Conservation (phyloP, 2,888 invertebrate species). For the Dicyrtoma fusca region DNA sequence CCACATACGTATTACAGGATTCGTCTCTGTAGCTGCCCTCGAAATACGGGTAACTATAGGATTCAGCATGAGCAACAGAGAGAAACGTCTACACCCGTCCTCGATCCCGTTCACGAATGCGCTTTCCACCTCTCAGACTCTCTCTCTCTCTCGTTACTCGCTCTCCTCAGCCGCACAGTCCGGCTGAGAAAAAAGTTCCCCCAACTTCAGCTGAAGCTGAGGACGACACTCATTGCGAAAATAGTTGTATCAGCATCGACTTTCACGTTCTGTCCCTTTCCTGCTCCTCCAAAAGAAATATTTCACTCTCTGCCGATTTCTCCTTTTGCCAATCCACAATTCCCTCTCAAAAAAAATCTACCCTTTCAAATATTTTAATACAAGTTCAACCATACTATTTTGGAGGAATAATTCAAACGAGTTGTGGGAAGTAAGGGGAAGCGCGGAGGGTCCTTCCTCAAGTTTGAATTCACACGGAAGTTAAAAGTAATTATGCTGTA, state of each 20-base stretch:
- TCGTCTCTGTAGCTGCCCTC: background rate
- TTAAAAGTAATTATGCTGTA: background rate
- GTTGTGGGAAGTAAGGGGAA: background rate
- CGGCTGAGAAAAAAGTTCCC: slow-evolving; percentile 21
- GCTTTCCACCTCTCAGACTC: slow-evolving; percentile 23
- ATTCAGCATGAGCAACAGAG: slow-evolving; percentile 32
- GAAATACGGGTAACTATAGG: slow-evolving; percentile 24
- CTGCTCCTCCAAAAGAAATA: background rate
- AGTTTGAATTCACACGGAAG: background rate
- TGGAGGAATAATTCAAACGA: no score
- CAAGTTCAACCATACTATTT: no score
- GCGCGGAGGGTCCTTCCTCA: background rate
- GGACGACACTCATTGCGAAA: background rate
- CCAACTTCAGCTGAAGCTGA: background rate
- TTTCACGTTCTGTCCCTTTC: background rate
- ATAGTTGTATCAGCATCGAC: background rate
- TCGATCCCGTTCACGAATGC: slow-evolving; percentile 31
- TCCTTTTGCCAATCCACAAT: no score
- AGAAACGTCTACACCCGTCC: slow-evolving; percentile 7
- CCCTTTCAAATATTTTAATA: no score
- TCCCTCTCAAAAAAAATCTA: no score
- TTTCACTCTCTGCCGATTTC: slow-evolving; percentile 1
- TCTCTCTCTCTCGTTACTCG: background rate
- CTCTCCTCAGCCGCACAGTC: slow-evolving; percentile 14
- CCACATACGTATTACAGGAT: background rate